Evolutionary conservation across 2,113 vertebrate species (phyloP).

Genomic region (Protobothrops mucrosquamatus): DNA sequence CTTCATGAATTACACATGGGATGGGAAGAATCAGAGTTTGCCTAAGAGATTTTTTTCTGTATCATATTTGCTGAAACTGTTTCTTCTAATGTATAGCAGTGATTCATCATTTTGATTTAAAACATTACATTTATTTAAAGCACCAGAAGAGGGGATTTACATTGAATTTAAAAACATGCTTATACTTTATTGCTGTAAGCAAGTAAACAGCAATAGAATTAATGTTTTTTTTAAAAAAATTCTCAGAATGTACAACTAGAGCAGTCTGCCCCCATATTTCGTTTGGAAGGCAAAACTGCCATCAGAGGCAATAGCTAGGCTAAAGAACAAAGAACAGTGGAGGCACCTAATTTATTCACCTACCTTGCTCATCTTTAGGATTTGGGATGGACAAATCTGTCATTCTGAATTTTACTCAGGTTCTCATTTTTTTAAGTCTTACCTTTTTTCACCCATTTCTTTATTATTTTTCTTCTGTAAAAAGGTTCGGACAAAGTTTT

Average conservation of each 20-base stretch:
- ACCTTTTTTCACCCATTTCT: not conserved
- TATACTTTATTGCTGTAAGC: constrained; percentile 58
- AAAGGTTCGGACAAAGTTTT: not conserved
- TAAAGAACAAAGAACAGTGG: not conserved
- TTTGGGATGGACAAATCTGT: not conserved
- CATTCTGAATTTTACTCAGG: too few species aligned
- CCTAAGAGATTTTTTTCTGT: constrained; percentile 62
- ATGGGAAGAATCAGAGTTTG: constrained; percentile 59
- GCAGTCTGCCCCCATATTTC: not conserved
- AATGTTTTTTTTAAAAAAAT: constrained; percentile 54
- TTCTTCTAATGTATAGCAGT: constrained; percentile 65
- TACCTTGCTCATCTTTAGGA: not conserved
- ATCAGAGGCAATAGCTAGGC: not conserved
- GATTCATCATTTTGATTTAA: constrained; percentile 71
- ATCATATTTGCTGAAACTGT: constrained; percentile 62
- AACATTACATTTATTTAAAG: constrained; percentile 63
- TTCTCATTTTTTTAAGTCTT: not conserved
- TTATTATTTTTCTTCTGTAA: not conserved
- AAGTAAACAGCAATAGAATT: constrained; percentile 55
- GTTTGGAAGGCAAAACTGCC: not conserved
- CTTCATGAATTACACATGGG: constrained; percentile 77
- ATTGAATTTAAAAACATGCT: constrained; percentile 48
- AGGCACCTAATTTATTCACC: not conserved
- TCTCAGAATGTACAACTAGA: constrained; percentile 48
- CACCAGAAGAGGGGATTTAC: constrained; percentile 58